Conservation (phyloP, 2,888 invertebrate genomes). For the Ormyrus nitidulus region DNA sequence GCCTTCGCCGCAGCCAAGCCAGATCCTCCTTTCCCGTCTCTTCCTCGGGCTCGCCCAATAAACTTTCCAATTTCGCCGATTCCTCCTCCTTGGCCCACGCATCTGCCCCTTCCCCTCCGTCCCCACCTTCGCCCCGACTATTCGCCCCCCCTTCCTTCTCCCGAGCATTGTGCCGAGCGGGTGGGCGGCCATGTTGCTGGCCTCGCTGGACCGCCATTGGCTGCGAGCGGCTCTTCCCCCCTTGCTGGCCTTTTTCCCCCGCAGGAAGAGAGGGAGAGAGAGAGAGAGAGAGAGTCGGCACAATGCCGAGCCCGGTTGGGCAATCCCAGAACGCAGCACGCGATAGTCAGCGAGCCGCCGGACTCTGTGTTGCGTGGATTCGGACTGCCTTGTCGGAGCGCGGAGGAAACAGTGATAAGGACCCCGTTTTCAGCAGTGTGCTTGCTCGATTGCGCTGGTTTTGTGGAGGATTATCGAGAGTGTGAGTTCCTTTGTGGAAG, state of each 20-base stretch:
- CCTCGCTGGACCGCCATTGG: constrained; percentile 32
- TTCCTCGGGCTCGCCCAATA: background rate
- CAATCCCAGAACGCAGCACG: constrained; percentile 64
- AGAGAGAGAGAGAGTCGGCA: constrained; percentile 52
- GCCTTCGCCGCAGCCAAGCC: no score
- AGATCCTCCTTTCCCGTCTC: background rate
- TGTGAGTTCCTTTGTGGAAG: background rate
- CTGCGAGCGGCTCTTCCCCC: constrained; percentile 58
- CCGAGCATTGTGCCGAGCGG: constrained; percentile 5
- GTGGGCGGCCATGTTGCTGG: constrained; percentile 48
- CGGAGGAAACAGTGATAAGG: no score
- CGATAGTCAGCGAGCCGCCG: constrained; percentile 64
- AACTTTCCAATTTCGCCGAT: constrained; percentile 8
- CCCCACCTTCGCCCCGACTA: background rate
- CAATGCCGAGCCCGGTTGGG: constrained; percentile 66
- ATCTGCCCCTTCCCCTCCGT: constrained; percentile 1
- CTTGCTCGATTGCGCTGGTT: background rate
- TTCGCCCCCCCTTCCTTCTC: background rate
- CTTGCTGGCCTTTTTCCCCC: background rate
- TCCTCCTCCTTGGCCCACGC: background rate
- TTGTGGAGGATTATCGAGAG: background rate
- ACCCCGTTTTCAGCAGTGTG: background rate
- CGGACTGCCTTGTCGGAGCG: no score
- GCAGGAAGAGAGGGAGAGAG: background rate
- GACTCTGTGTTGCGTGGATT: no score